Evolutionary conservation across 1,140 invertebrate genomes (phyloP).

Genomic region (Amphibalanus amphitrite): DNA sequence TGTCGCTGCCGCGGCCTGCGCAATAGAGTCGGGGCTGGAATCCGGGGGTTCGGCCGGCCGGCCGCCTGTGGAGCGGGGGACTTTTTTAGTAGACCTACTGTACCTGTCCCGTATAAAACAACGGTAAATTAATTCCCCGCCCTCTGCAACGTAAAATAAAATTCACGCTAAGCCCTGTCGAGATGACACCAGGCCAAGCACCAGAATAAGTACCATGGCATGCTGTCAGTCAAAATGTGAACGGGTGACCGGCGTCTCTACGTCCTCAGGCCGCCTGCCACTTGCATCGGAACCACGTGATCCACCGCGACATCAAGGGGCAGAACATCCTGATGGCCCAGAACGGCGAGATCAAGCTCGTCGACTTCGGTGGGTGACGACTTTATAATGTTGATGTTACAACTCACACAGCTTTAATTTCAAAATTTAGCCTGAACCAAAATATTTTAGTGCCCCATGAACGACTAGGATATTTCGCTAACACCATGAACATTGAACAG

Average conservation of each 20-base stretch:
- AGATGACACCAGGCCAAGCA: too few species aligned
- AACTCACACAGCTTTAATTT: background rate
- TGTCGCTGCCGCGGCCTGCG: too few species aligned
- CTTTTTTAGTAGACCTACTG: too few species aligned
- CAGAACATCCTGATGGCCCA: conserved; percentile 64
- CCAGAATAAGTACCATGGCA: too few species aligned
- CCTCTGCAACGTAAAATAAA: too few species aligned
- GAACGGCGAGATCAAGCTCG: conserved; percentile 50
- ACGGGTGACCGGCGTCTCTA: background rate
- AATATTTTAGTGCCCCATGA: background rate
- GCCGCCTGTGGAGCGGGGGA: too few species aligned
- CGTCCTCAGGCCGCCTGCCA: conserved; percentile 10
- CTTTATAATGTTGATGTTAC: background rate
- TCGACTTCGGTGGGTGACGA: conserved; percentile 64
- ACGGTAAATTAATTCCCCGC: too few species aligned
- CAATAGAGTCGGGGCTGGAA: too few species aligned
- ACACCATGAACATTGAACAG: background rate
- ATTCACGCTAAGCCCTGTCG: too few species aligned
- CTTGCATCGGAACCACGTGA: conserved; percentile 59
- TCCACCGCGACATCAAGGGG: conserved; percentile 68
- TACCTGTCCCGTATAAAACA: too few species aligned
- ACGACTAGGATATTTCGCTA: background rate
- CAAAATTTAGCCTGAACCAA: background rate
- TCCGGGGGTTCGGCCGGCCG: too few species aligned
- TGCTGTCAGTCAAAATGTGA: too few species aligned